phyloP scores from a whole-genome alignment of 2,888 invertebrate genomes.

The Blastobasis lacticolella region DNA sequence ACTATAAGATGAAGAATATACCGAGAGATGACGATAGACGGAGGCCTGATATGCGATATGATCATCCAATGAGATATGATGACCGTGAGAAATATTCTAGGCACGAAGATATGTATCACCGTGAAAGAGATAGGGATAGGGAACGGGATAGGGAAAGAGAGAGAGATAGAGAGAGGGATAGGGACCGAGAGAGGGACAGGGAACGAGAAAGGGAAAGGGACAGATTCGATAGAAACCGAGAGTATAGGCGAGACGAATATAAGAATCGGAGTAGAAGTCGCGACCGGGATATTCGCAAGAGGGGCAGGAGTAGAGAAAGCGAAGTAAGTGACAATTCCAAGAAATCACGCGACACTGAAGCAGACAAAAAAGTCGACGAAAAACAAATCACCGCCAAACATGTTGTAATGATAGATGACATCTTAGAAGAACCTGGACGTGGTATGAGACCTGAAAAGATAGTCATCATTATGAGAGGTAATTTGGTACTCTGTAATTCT shows the following conservation, averaged over 20 bases:
- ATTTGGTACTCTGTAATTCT: background rate
- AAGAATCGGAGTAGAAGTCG: conserved; percentile 40
- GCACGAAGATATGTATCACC: conserved; percentile 24
- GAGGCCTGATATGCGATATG: conserved; percentile 25
- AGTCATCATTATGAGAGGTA: conserved; percentile 89
- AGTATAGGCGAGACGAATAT: conserved; percentile 23
- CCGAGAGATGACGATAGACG: conserved; percentile 24
- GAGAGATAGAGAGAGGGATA: conserved; percentile 23
- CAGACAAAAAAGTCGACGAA: conserved; percentile 27
- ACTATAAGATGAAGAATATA: conserved; percentile 10
- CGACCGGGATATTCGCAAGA: conserved; percentile 50
- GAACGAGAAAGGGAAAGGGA: conserved; percentile 12
- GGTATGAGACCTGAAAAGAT: conserved; percentile 85
- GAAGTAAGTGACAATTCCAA: conserved; percentile 31
- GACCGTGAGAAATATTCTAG: conserved; percentile 31
- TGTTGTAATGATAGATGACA: conserved; percentile 84
- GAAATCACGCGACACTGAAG: conserved; percentile 16
- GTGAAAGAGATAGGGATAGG: conserved; percentile 25
- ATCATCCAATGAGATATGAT: conserved; percentile 26
- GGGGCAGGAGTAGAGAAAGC: conserved; percentile 46
- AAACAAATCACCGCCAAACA: conserved; percentile 37
- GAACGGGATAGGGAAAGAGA: conserved; percentile 29
- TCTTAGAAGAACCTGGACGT: conserved; percentile 87
- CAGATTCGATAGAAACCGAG: conserved; percentile 22
- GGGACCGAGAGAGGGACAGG: conserved; percentile 23